Base-by-base conservation (phyloP, 2,113 vertebrate genomes). In the Cyprinodon tularosa region DNA sequence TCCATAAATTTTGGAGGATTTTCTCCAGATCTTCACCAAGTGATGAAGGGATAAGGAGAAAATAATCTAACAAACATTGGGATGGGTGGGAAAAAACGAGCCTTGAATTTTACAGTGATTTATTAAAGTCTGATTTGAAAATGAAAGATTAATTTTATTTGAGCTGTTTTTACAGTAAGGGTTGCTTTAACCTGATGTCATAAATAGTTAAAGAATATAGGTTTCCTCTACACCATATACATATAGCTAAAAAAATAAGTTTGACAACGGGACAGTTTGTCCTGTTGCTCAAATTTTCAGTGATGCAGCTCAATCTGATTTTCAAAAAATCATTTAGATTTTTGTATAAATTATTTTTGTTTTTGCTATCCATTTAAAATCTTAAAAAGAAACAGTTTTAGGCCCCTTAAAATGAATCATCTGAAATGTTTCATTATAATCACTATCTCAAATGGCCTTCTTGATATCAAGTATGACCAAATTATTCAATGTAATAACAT, bases 21-120 rank as follows among this genome's bases (percentile, higher is more conserved):
- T 90, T 79, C 93, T 95, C 68, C 96, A 94, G 80, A 94, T 94
- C 89, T 94, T 91, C 82, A 95, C 78, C 42, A 96, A 87, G 86
- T 93, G 94, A 86, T 96, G 95, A 88, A 97, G 22, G 5, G 42
- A 29, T 36, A 53, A 5, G 17, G 20, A n/a, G 12, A 76, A 72
- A 53, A 38, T 38, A 63, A 2, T 17, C 62, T 6, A 15, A 8
- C 4, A 12, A 36, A 63, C 29, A 29, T 29, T 29, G 29, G 29
- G 29, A 29, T 29, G 29, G 29, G 29, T 29, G 29, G 29, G 29
- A 29, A 29, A 29, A 29, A 29, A 29, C 29, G 29, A 29, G 29
- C 29, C 29, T 29, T 29, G 29, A 29, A 29, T 29, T 1, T 29
- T 29, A 29, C 29, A 29, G 29, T 29, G 29, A 29, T 29, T 29